These are phyloP conservation scores for Eristalis tenax DNA, from an alignment of 2,888 invertebrate species.

Conservation along the genomic window DNA sequence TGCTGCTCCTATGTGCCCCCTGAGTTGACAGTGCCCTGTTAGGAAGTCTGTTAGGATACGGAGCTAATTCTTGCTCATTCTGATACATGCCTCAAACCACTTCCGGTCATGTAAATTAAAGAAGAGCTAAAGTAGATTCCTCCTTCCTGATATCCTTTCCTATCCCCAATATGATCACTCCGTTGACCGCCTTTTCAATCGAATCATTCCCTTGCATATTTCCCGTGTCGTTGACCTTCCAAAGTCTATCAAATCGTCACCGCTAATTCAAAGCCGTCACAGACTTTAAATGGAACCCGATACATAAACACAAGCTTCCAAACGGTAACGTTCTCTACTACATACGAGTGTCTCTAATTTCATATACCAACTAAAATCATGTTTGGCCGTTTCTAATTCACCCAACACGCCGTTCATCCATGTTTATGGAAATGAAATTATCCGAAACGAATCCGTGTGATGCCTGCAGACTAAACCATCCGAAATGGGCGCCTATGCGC, in stretches of 20 bases:
- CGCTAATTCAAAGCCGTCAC: neutral
- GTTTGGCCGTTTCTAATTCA: neutral
- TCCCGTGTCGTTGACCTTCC: neutral
- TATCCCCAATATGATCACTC: too few relatives aligned
- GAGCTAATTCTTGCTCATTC: too few relatives aligned
- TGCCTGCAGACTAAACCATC: neutral
- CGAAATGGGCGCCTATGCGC: neutral
- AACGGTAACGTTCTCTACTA: neutral
- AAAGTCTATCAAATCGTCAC: neutral
- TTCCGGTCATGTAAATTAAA: too few relatives aligned
- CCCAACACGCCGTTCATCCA: constrained; percentile 12
- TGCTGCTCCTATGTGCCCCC: too few relatives aligned
- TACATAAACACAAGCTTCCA: neutral
- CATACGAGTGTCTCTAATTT: neutral
- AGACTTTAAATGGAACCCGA: neutral
- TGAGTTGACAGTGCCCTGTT: too few relatives aligned
- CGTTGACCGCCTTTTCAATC: neutral
- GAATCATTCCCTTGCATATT: neutral
- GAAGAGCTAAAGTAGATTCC: too few relatives aligned
- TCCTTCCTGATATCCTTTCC: too few relatives aligned
- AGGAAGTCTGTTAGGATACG: too few relatives aligned
- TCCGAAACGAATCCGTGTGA: constrained; percentile 14
- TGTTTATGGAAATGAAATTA: constrained; percentile 30
- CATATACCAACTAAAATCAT: neutral
- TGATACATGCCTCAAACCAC: too few relatives aligned